Evolutionary conservation across 2,888 invertebrate genomes (phyloP).

Genomic region (Philopedon plagiatum): DNA sequence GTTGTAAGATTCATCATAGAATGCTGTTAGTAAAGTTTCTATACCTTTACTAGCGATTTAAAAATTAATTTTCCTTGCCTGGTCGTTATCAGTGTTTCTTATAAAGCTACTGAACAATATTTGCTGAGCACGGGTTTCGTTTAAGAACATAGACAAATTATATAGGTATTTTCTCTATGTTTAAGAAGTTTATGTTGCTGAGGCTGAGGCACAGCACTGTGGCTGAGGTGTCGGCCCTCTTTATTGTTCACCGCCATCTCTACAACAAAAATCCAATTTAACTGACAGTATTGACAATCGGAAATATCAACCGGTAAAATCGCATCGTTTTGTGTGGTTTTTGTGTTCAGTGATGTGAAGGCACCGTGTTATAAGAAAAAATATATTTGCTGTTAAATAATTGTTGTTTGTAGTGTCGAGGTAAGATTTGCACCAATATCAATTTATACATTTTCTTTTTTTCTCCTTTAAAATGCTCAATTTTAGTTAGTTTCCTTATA

Average conservation of each 20-base stretch:
- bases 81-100: too few relatives aligned
- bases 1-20: too few relatives aligned
- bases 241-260: constrained; percentile 3
- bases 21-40: too few relatives aligned
- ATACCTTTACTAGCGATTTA: too few relatives aligned
- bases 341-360: constrained; percentile 44
- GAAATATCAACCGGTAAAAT: constrained; percentile 33
- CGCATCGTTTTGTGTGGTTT: constrained; percentile 39
- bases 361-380: constrained; percentile 30
- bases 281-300: constrained; percentile 21
- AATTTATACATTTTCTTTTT: neutral
- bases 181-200: too few relatives aligned
- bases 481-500: neutral
- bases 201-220: too few relatives aligned
- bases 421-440: constrained; percentile 31
- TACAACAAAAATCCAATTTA: neutral
- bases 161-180: too few relatives aligned
- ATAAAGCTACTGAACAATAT: too few relatives aligned
- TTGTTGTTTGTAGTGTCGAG: constrained; percentile 39
- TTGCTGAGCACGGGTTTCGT: too few relatives aligned
- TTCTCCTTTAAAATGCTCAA: neutral
- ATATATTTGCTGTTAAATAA: constrained; percentile 43
- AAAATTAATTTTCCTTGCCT: too few relatives aligned
- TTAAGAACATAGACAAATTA: too few relatives aligned
- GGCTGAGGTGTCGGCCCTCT: too few relatives aligned